These are phyloP conservation scores for Philypnodon macrostomus DNA, from an alignment of 2,797 vertebrate genomes.

Conservation along the genomic window DNA sequence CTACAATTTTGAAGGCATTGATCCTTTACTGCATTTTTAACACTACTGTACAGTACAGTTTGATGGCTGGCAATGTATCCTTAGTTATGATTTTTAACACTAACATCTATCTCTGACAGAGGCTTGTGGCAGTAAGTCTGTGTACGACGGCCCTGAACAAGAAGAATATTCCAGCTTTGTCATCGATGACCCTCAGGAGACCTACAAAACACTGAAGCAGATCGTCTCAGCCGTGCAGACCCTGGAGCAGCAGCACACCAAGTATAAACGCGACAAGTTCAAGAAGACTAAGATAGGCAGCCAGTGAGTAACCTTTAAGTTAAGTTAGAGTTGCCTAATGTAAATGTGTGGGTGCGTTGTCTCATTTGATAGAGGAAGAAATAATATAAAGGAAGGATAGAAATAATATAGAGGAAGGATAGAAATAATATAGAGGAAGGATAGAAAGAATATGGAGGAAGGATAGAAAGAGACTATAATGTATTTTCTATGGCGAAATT, in stretches of 20 bases:
- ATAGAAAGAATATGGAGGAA: no score
- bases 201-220: slow-evolving; percentile 91
- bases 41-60: no score
- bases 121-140: slow-evolving; percentile 96
- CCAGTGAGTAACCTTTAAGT: slow-evolving; percentile 83
- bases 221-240: slow-evolving; percentile 85
- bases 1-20: neutral
- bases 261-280: slow-evolving; percentile 95
- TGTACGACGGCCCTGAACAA: slow-evolving; percentile 94
- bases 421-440: no score
- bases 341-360: no score
- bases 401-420: no score
- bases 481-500: no score
- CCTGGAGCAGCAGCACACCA: slow-evolving; percentile 92
- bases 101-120: slow-evolving; percentile 65
- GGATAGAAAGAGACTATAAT: no score
- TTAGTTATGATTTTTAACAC: no score
- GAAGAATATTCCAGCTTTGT: slow-evolving; percentile 94
- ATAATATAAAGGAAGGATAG: no score
- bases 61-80: no score
- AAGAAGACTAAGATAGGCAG: slow-evolving; percentile 98
- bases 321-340: no score
- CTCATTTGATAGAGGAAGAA: no score
- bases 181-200: slow-evolving; percentile 96
- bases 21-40: neutral